Evolutionary conservation across 2,888 invertebrate genomes (phyloP).

Genomic region (Achlya flavicornis): DNA sequence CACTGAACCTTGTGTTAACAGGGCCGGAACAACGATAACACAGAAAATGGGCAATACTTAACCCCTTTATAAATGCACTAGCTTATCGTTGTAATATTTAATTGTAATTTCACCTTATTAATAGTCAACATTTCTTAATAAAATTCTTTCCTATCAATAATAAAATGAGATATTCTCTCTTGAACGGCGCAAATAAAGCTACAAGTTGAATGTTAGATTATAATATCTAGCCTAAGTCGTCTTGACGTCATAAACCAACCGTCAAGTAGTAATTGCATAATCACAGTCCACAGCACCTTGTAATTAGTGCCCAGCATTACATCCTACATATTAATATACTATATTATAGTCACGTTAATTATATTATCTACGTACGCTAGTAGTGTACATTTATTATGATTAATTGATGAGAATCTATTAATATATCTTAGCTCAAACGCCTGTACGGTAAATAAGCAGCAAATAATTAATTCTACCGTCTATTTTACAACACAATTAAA

Average conservation of each 20-base stretch:
- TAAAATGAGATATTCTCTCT: too few relatives aligned
- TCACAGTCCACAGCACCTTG: slow-evolving; percentile 7
- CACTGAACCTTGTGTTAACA: slow-evolving; percentile 28
- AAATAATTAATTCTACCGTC: neutral
- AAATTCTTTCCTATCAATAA: too few relatives aligned
- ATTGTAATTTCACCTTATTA: too few relatives aligned
- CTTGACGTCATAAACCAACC: neutral
- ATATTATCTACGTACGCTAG: neutral
- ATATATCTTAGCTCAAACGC: neutral
- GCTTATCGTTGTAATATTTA: neutral
- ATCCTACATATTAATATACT: neutral
- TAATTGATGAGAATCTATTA: slow-evolving; percentile 9
- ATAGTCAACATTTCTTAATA: too few relatives aligned
- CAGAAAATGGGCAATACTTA: neutral
- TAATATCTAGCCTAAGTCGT: too few relatives aligned
- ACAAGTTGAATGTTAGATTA: neutral
- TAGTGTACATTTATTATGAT: neutral
- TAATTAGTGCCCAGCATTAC: slow-evolving; percentile 3
- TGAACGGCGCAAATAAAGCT: neutral
- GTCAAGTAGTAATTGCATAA: neutral
- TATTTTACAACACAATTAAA: too few relatives aligned
- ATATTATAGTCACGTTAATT: neutral
- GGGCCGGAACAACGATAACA: slow-evolving; percentile 18
- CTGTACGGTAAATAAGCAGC: neutral
- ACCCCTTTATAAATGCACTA: neutral